phyloP scores from a whole-genome alignment of 2,113 vertebrate genomes.

The Gymnarchus niloticus region DNA sequence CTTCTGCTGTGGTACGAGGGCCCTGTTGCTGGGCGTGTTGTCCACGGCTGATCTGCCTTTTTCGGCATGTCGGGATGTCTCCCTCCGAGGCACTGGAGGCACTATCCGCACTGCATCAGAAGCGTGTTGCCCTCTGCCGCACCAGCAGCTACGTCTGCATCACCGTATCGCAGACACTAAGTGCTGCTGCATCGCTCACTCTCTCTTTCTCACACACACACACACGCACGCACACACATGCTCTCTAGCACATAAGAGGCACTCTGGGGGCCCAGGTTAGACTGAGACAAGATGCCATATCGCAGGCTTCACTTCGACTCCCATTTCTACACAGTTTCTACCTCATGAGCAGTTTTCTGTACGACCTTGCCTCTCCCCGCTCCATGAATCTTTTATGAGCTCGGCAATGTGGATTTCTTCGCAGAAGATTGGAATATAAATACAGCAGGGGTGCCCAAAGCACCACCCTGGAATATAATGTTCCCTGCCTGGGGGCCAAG shows the following conservation, averaged over 20 bases:
- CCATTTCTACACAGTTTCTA: slow-evolving; percentile 51
- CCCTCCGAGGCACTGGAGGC: not conserved
- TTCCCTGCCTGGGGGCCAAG: slow-evolving; percentile 46
- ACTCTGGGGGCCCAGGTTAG: slow-evolving; percentile 7
- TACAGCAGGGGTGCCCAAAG: slow-evolving; percentile 58
- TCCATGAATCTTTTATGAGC: slow-evolving; percentile 73
- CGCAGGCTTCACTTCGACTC: slow-evolving; percentile 26
- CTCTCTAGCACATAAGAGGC: not conserved
- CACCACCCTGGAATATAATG: slow-evolving; percentile 54
- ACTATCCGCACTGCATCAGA: not conserved
- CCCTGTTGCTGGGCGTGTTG: not conserved
- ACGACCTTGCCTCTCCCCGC: slow-evolving; percentile 63
- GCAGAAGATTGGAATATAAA: slow-evolving; percentile 74
- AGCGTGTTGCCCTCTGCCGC: not conserved
- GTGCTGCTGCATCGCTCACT: not conserved
- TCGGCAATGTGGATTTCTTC: slow-evolving; percentile 63
- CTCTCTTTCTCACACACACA: not conserved
- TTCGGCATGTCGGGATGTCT: not conserved
- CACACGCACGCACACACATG: not conserved
- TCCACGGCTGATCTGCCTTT: not conserved
- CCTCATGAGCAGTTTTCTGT: slow-evolving; percentile 58
- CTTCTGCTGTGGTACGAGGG: not conserved
- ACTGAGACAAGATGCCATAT: not conserved
- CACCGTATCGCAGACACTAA: not conserved
- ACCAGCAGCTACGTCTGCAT: not conserved